These are phyloP conservation scores for Apodemus sylvaticus DNA, from an alignment of 2,113 vertebrate genomes.

Conservation along the genomic window DNA sequence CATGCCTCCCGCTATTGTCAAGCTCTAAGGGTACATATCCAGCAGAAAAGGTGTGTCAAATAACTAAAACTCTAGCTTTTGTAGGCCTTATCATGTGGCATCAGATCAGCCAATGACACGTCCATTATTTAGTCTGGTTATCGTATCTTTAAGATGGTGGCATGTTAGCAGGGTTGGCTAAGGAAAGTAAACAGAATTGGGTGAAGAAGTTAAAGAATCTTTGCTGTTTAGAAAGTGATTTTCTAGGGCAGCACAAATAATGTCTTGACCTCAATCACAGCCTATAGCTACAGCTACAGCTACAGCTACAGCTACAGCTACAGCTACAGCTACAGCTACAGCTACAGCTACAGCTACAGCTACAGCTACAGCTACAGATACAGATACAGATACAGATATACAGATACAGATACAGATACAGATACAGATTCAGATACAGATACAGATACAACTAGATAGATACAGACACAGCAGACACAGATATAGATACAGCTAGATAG, in stretches of 20 bases:
- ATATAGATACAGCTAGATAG: too few relatives aligned
- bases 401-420: too few relatives aligned
- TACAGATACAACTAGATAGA: too few relatives aligned
- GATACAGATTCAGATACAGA: too few relatives aligned
- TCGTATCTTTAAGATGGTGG: background rate
- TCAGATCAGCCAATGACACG: conserved; percentile 52
- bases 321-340: too few relatives aligned
- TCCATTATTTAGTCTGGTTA: conserved; percentile 47
- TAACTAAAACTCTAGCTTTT: conserved; percentile 68
- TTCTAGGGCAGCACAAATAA: background rate
- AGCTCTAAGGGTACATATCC: conserved; percentile 66
- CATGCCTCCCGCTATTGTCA: conserved; percentile 58
- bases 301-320: too few relatives aligned
- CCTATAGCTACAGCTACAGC: background rate
- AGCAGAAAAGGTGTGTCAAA: conserved; percentile 81
- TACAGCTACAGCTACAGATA: too few relatives aligned
- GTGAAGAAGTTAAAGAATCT: background rate
- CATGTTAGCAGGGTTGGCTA: background rate
- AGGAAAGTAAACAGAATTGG: background rate
- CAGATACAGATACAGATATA: too few relatives aligned
- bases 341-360: too few relatives aligned
- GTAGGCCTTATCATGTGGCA: conserved; percentile 72
- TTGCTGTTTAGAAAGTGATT: background rate
- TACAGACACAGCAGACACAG: too few relatives aligned
- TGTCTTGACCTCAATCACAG: background rate